Percentiles rank a stretch among this genome's conserved stretches.
phyloP scores from a whole-genome alignment of 2,888 invertebrate species.

The Ennomos quercinarius region DNA sequence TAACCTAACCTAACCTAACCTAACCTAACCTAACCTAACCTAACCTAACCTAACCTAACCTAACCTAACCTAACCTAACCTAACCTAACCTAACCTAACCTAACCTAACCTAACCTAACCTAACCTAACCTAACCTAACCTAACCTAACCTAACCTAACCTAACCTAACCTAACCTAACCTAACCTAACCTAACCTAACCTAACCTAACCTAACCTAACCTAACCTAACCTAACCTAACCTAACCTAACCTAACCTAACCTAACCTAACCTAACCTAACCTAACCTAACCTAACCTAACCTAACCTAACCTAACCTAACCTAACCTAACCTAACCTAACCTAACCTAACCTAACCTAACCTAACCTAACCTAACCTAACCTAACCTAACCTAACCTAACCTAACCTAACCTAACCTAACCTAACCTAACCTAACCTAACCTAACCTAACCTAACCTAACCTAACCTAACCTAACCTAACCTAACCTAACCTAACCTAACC shows the following conservation, averaged over 20 bases:
- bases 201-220: conserved; percentile 24
- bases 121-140: conserved; percentile 28
- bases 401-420: no score
- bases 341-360: no score
- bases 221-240: conserved; percentile 26
- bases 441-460: no score
- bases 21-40: conserved; percentile 38
- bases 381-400: no score
- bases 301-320: conserved; percentile 23
- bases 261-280: conserved; percentile 24
- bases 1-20: conserved; percentile 41
- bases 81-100: conserved; percentile 17
- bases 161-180: conserved; percentile 17
- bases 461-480: no score
- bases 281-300: conserved; percentile 24
- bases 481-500: no score
- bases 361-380: no score
- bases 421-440: no score
- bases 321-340: no score
- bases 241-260: conserved; percentile 21
- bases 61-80: conserved; percentile 23
- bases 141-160: conserved; percentile 28
- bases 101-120: conserved; percentile 27
- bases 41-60: conserved; percentile 34
- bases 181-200: conserved; percentile 24